Base-by-base conservation (phyloP, 2,797 vertebrate genomes). In the Trachops cirrhosus region DNA sequence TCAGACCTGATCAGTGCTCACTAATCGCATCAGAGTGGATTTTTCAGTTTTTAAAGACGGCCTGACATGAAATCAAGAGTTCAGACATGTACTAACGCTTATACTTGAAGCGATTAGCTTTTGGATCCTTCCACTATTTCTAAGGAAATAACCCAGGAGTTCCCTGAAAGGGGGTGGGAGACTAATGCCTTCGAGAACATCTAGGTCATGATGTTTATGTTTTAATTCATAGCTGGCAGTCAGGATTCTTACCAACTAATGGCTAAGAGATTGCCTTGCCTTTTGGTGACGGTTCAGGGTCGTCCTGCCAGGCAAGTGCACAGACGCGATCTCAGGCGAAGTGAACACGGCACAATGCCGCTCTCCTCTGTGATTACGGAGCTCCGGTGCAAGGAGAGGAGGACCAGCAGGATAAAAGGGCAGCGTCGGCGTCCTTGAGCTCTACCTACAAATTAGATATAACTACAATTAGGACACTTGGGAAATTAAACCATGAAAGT, bases 11-110 rank as follows among this genome's bases (percentile, higher is more conserved):
- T 59, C 21, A 50, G 83, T 14, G 52, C 54, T 93, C 34, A 57
- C 75, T 70, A 74, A 91, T 67, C 52, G 57, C 84, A 75, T 84
- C 68, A 37, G 50, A 93, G 2, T 52, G 29, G 70, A 83, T 93
- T 96, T 96, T 64, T 95, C 57, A 37, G 18, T 24, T 92, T 94
- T 95, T 91, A 62, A 88, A 59, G 67, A 95, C 83, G 88, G 34
- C 18, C 50, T 95, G 95, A 85, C 57, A 62, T 34, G 39, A 71
- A 87, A 41, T 78, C 39, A 29, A 68, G 87, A 91, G 68, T 95
- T 92, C 75, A 86, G 62, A 57, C 21, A 34, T 39, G 44, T 62
- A 73, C 44, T 83, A 48, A 96, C 57, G 75, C 46, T 62, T 78
- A 57, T 52, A n/a, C 15, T 82, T 15, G 44, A 71, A 93, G 74